These are phyloP conservation scores for Priocnemis perturbator DNA, from an alignment of 2,888 invertebrate species.

Conservation along the genomic window DNA sequence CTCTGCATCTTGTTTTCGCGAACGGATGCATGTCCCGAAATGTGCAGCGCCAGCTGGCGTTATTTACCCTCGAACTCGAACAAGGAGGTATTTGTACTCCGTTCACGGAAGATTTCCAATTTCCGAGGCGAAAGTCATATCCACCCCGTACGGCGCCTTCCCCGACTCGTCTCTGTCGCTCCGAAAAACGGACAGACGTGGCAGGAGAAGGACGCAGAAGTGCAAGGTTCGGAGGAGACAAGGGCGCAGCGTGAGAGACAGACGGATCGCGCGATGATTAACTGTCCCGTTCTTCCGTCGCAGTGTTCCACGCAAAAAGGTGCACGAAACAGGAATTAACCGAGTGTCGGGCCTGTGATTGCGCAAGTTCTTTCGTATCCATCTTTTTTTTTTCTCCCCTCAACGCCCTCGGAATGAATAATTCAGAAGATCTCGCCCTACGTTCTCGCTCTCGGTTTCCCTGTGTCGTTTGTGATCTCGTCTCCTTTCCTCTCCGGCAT, in stretches of 20 bases:
- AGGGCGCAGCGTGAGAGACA: constrained; percentile 17
- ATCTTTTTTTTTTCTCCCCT: constrained; percentile 24
- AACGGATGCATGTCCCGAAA: too few relatives aligned
- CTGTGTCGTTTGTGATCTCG: neutral
- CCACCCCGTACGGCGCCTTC: constrained; percentile 30
- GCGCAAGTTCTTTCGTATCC: constrained; percentile 46
- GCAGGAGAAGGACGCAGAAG: neutral
- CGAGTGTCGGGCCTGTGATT: constrained; percentile 52
- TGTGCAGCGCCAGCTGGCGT: too few relatives aligned
- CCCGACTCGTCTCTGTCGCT: constrained; percentile 18
- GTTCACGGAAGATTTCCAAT: constrained; percentile 56
- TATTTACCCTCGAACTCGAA: too few relatives aligned
- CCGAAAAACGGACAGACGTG: neutral
- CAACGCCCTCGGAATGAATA: constrained; percentile 44
- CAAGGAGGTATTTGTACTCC: constrained; percentile 44
- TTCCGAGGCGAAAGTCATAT: constrained; percentile 49
- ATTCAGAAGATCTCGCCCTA: constrained; percentile 40
- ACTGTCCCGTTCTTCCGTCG: constrained; percentile 43
- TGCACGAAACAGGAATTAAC: constrained; percentile 59
- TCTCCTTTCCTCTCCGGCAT: constrained; percentile 15
- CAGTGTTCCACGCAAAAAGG: constrained; percentile 29
- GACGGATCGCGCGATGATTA: constrained; percentile 45
- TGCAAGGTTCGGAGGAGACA: too few relatives aligned
- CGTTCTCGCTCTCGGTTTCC: constrained; percentile 13
- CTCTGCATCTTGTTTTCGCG: too few relatives aligned